Evolutionary conservation across 1,140 invertebrate genomes (phyloP), one percentile per base, ranked within the genome.

Genomic region (Saccostrea echinata): DNA sequence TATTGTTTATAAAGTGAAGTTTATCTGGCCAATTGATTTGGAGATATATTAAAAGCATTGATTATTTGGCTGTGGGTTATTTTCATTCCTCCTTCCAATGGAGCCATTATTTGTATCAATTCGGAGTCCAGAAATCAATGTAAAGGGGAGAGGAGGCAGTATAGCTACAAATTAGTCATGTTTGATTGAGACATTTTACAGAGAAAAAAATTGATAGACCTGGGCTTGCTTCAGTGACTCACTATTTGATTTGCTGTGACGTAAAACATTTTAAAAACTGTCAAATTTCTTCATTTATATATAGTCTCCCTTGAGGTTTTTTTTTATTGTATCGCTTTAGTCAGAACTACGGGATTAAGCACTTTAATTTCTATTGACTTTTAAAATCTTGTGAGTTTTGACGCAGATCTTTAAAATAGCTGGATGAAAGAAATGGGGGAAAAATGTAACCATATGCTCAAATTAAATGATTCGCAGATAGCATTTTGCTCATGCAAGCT

Each of bases 81-180:
- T 76, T 76, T 33, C 30, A 16, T 27, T 30, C 68, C 8, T 3
- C 68, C 30, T 43, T 76, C 27, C 24, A 76, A 6, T 30, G 27
- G 3, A 30, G 68, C 24, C 68, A 76, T 76, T 76, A 76, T 76
- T 33, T 76, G 68, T 76, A 76, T 76, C 68, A 27, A 76, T 30
- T 76, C 68, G 13, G 68, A 76, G 24, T 27, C 27, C 2, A 13
- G 68, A 76, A 76, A 76, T 76, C 68, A 76, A 76, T 76, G 68
- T 76, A 16, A 33, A 30, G 30, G 68, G 16, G 27, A 27, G 68
- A 27, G 68, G 68, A 76, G 68, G 24, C 68, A 27, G 43, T 43
- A 24, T 27, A 76, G 68, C 12, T 76, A 76, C 68, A 76, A 76
- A 76, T 76, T 76, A 76, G 68, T 76, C 68, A 76, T 27, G 24